Base-by-base conservation (phyloP, 2,113 vertebrate species). In the Caranx melampygus region DNA sequence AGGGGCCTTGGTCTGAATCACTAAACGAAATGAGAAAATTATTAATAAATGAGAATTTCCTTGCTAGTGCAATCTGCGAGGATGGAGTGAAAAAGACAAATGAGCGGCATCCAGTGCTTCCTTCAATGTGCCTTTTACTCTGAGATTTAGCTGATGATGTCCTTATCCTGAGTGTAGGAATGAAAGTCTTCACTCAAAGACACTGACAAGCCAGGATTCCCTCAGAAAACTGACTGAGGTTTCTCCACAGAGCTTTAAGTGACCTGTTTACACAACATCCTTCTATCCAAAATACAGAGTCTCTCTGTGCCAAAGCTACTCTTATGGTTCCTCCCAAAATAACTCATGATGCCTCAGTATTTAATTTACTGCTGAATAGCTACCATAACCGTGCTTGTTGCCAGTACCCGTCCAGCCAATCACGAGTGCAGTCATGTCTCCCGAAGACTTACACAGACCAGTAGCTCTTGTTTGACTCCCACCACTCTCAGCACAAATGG, bases 21-120 rank as follows among this genome's bases (percentile, higher is more conserved):
- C 70, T 11, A 79, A 74, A 52, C 76, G 58, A 86, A 87, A 88
- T 42, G 42, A 82, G 75, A 76, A 84, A 75, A 74, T 14, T 80
- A 83, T 88, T 86, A 83, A 91, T 82, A 83, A 88, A 85, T 10
- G 12, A 66, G 76, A 80, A 75, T 84, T 68, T 82, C 64, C 64
- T 84, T 45, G 34, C 55, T 64, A 0, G 44, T 51, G 18, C 79
- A 74, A 85, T 87, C 78, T 87, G 83, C 40, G 78, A 20, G 0
- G 65, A 85, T 72, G 79, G 67, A 67, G 37, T 74, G 5, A 67
- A 59, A 81, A 57, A 85, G 80, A 87, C 55, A 75, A 87, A 90
- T 65, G 75, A 70, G 34, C 1, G 34, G 49, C 33, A 26, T 79
- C 69, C 45, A n/a, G 11, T 11, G 0, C 67, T 79, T 71, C 52